phyloP scores from a whole-genome alignment of 1,140 invertebrate species.

The Zaprionus nigranus region DNA sequence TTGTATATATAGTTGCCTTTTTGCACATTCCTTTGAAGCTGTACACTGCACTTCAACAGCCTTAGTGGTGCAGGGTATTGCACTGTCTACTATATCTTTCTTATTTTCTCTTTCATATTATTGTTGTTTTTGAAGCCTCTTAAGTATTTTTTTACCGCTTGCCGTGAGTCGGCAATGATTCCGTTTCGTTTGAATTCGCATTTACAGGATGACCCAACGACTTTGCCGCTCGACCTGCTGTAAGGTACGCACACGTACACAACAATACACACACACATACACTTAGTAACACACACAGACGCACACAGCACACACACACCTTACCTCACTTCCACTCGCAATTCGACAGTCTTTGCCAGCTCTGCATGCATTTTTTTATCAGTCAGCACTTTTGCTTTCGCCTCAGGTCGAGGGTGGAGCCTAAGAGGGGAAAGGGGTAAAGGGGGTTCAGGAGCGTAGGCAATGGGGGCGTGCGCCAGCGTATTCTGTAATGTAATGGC shows the following conservation, averaged over 20 bases:
- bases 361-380: conserved; percentile 52
- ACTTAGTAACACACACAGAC: neutral
- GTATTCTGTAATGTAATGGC: conserved; percentile 68
- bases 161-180: conserved; percentile 53
- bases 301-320: neutral
- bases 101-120: neutral
- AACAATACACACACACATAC: neutral
- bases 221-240: conserved; percentile 4
- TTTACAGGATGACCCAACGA: conserved; percentile 18
- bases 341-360: conserved; percentile 11
- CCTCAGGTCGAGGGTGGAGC: neutral
- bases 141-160: neutral
- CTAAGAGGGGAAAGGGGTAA: neutral
- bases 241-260: neutral
- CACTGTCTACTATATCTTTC: neutral
- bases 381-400: conserved; percentile 27
- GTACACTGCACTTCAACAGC: too few relatives aligned
- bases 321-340: conserved; percentile 9
- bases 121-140: neutral
- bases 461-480: neutral
- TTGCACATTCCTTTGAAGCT: too few relatives aligned
- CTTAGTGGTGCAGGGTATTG: neutral
- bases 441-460: neutral
- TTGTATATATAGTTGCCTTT: too few relatives aligned
- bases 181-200: conserved; percentile 37